Evolutionary conservation across 2,113 vertebrate genomes (phyloP), one percentile per base, ranked within the genome.

Genomic region (Glareola pratincola): DNA sequence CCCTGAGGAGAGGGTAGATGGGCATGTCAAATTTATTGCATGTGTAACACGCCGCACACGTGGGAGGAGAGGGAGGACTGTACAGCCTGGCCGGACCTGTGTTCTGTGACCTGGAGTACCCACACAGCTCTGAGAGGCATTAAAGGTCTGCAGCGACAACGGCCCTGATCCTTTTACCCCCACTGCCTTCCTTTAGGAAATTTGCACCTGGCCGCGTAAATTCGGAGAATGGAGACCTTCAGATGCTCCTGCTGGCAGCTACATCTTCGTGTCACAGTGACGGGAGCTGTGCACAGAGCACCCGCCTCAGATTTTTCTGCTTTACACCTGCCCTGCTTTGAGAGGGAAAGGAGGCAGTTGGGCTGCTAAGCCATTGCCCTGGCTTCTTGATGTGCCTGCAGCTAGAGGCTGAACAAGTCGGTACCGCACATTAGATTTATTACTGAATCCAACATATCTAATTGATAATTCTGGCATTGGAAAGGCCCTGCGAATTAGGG

Each of bases 41-140:
- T 2, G 2, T 3, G 1, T 72, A 53, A 39, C 43, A 39, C 4
- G 1, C 24, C 2, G 6, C 2, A 17, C 19, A 10, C 24, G 12
- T 20, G 47, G n/a, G 9, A 59, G 47, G 26, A 76, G 22, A 22
- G 7, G 37, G 41, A 84, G 60, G 27, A 24, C 8, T 45, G 9
- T 29, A 18, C 47, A 84, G 51, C 43, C 68, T 50, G 73, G 23
- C 11, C 5, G 4, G 47, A 50, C 14, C 62, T 6, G 1, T 13
- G 34, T 56, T 62, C 36, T n/a, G 24, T 39, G 80, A 63, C 39
- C 68, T 60, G 27, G 10, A 43, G 16, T 18, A 8, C 2, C 3
- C 59, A 37, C 41, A 27, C 47, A 84, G 36, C 48, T 72, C 64
- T 6, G 37, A 62, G 72, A 96, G 72, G 51, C 78, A 86, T 87